phyloP scores from a whole-genome alignment of 2,797 vertebrate species.

The Garrulus glandarius region DNA sequence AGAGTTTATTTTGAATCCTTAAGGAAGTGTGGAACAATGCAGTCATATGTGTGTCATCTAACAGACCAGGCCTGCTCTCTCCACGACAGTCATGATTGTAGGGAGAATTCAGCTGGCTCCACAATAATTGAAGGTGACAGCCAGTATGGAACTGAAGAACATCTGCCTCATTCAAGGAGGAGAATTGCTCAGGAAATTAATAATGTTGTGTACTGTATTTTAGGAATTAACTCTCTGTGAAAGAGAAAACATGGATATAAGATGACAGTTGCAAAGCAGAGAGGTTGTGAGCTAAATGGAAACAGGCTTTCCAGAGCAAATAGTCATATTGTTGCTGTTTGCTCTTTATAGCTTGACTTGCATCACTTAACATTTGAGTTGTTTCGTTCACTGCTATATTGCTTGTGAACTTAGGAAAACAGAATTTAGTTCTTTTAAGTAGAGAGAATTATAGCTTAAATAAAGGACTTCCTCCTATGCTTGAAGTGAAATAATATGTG shows the following conservation, averaged over 20 bases:
- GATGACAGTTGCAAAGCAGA: not conserved
- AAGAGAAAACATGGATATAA: not conserved
- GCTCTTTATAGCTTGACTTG: not conserved
- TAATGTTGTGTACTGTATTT: not conserved
- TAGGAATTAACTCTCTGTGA: not conserved
- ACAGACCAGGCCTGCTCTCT: not conserved
- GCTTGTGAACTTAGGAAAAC: not conserved
- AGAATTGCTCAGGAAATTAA: slow-evolving; percentile 6
- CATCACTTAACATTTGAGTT: not conserved
- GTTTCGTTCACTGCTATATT: not conserved
- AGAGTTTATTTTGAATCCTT: not conserved
- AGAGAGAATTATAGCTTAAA: not conserved
- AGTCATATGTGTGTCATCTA: not conserved
- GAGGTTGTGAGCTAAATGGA: not conserved
- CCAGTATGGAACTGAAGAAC: not conserved
- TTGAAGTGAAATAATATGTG: not conserved
- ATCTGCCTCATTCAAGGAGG: not conserved
- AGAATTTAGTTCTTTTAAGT: not conserved
- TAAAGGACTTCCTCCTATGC: not conserved
- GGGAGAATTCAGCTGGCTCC: not conserved
- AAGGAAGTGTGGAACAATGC: not conserved
- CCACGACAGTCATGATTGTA: accelerated
- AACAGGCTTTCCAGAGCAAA: not conserved
- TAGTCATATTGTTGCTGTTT: not conserved
- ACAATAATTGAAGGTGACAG: not conserved